A percentile compares a stretch with the other conserved stretches of the same genome.
These are phyloP conservation scores for Odontesthes bonariensis DNA, from an alignment of 2,113 vertebrate species.

Conservation along the genomic window DNA sequence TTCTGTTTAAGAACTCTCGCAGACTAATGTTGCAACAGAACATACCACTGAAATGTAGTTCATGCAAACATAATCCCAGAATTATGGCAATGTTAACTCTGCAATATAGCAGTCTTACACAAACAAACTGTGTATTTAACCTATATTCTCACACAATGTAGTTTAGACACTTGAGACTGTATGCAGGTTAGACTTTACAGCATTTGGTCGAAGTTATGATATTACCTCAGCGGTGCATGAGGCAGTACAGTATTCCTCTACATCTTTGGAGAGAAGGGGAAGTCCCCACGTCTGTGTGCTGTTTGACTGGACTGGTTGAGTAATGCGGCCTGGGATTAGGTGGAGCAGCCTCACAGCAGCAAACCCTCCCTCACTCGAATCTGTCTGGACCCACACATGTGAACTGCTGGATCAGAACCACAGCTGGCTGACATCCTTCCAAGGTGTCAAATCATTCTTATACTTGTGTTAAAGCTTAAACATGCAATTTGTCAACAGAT, in stretches of 20 bases:
- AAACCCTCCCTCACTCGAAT: constrained; percentile 76
- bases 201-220: constrained; percentile 76
- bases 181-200: constrained; percentile 64
- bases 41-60: constrained; percentile 31
- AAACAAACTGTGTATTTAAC: neutral
- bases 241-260: constrained; percentile 78
- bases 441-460: constrained; percentile 54
- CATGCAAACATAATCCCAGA: constrained; percentile 36
- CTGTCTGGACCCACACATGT: constrained; percentile 75
- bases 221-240: constrained; percentile 80
- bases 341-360: constrained; percentile 81
- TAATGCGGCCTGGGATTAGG: constrained; percentile 86
- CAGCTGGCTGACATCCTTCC: constrained; percentile 65
- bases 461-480: constrained; percentile 28
- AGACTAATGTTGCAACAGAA: constrained; percentile 44
- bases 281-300: constrained; percentile 78
- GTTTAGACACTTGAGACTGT: constrained; percentile 53
- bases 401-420: constrained; percentile 71
- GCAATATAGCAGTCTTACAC: constrained; percentile 33
- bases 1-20: constrained; percentile 29
- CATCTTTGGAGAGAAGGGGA: constrained; percentile 79
- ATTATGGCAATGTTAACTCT: constrained; percentile 22
- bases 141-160: constrained; percentile 39
- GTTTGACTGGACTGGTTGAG: constrained; percentile 77
- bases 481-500: constrained; percentile 14